phyloP scores from a whole-genome alignment of 2,113 vertebrate species.

The Antennarius striatus region DNA sequence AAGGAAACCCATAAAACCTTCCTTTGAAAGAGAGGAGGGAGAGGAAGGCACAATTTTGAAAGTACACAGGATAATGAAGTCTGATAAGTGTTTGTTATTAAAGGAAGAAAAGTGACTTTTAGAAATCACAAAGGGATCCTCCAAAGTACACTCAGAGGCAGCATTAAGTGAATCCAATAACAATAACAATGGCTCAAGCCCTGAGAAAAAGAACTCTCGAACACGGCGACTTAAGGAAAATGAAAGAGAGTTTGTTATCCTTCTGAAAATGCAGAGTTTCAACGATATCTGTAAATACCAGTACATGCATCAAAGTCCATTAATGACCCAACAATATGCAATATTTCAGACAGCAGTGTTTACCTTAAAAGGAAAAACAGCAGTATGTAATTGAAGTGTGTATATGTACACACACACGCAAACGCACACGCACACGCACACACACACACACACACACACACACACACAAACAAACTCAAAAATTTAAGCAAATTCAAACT shows the following conservation, averaged over 20 bases:
- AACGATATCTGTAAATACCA: not conserved
- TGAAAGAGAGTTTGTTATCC: conserved; percentile 19
- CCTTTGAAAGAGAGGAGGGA: not conserved
- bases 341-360: not conserved
- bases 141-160: conserved; percentile 5
- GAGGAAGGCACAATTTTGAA: conserved; percentile 14
- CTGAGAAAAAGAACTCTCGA: conserved; percentile 4
- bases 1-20: conserved; percentile 20
- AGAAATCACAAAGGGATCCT: conserved; percentile 16
- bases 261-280: conserved; percentile 6
- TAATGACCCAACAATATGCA: not conserved
- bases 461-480: no score
- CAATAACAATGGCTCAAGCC: conserved; percentile 3
- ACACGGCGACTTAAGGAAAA: not conserved
- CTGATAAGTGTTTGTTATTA: conserved; percentile 30
- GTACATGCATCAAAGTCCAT: not conserved
- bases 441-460: no score
- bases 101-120: conserved; percentile 15
- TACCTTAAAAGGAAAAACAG: not conserved
- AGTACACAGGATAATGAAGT: conserved; percentile 12
- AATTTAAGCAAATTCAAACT: no score
- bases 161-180: conserved; percentile 22
- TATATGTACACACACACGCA: no score
- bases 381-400: not conserved
- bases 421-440: no score